These are phyloP conservation scores for Copsychus sechellarum DNA, from an alignment of 2,113 vertebrate genomes.

Conservation along the genomic window DNA sequence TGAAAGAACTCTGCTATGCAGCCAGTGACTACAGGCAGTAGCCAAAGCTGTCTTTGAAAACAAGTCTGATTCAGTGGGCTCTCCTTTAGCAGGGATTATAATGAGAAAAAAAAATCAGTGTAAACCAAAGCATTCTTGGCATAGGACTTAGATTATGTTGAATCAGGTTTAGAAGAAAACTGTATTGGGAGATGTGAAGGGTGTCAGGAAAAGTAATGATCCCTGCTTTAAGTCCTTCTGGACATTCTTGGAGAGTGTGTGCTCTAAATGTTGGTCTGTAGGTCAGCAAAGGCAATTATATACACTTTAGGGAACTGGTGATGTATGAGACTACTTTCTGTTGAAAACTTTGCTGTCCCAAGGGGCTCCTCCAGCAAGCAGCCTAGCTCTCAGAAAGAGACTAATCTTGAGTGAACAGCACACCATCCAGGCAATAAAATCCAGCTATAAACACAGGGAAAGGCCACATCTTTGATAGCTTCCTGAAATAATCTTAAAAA, in stretches of 20 bases:
- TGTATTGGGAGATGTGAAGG: neutral
- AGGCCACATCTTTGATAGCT: neutral
- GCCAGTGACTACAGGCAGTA: neutral
- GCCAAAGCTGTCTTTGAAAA: neutral
- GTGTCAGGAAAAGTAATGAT: neutral
- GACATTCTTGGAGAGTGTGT: neutral
- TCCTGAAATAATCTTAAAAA: neutral
- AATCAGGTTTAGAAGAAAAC: neutral
- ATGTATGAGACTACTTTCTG: conserved; percentile 25
- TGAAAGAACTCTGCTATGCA: neutral
- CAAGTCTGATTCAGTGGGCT: neutral
- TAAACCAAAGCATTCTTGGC: neutral
- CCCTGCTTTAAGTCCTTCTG: neutral
- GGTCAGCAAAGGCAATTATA: conserved; percentile 14
- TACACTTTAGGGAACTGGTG: neutral
- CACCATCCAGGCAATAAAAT: conserved; percentile 16
- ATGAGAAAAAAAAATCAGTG: neutral
- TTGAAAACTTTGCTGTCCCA: conserved; percentile 11
- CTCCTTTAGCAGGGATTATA: neutral
- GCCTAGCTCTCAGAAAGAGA: neutral
- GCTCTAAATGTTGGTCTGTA: neutral
- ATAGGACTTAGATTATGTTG: neutral
- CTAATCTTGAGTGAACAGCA: neutral
- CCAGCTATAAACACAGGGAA: neutral
- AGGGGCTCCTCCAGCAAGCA: neutral